These are phyloP conservation scores for Tanytarsus gracilentus DNA, from an alignment of 2,888 invertebrate species.

Conservation along the genomic window DNA sequence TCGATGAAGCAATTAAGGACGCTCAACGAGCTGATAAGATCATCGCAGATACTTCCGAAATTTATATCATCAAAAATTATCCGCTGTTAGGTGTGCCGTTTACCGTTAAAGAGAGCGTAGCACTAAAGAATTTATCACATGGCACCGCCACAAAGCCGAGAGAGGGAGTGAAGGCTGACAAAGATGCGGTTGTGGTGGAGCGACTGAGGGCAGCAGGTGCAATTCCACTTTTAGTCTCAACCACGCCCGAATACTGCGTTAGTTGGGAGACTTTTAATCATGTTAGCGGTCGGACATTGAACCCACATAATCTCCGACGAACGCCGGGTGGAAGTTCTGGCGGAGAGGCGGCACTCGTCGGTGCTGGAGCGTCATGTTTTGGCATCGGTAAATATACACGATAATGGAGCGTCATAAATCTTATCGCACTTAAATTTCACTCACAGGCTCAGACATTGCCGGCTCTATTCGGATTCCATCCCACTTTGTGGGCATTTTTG, in stretches of 20 bases:
- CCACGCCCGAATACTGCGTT: slow-evolving; percentile 80
- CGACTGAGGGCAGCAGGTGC: slow-evolving; percentile 61
- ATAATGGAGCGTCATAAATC: background rate
- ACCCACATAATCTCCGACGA: slow-evolving; percentile 69
- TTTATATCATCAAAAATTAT: slow-evolving; percentile 44
- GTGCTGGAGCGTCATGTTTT: slow-evolving; percentile 63
- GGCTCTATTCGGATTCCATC: slow-evolving; percentile 81
- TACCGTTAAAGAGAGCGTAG: slow-evolving; percentile 48
- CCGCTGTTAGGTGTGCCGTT: slow-evolving; percentile 75
- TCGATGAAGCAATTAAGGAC: slow-evolving; percentile 53
- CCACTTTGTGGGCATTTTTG: slow-evolving; percentile 79
- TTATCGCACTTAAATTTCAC: background rate
- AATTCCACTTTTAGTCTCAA: slow-evolving; percentile 72
- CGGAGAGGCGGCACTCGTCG: slow-evolving; percentile 69
- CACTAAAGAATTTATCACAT: slow-evolving; percentile 53
- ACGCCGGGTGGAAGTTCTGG: slow-evolving; percentile 85
- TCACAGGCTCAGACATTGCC: slow-evolving; percentile 53
- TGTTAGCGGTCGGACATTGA: slow-evolving; percentile 66
- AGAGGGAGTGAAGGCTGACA: slow-evolving; percentile 45
- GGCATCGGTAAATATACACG: slow-evolving; percentile 49
- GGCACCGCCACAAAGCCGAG: slow-evolving; percentile 55
- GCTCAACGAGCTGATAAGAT: slow-evolving; percentile 51
- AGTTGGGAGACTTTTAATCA: slow-evolving; percentile 79
- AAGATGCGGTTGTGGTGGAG: slow-evolving; percentile 60
- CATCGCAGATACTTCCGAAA: slow-evolving; percentile 33